Base-by-base conservation (phyloP, 2,113 vertebrate species). In the Rhynchopsitta pachyrhyncha region DNA sequence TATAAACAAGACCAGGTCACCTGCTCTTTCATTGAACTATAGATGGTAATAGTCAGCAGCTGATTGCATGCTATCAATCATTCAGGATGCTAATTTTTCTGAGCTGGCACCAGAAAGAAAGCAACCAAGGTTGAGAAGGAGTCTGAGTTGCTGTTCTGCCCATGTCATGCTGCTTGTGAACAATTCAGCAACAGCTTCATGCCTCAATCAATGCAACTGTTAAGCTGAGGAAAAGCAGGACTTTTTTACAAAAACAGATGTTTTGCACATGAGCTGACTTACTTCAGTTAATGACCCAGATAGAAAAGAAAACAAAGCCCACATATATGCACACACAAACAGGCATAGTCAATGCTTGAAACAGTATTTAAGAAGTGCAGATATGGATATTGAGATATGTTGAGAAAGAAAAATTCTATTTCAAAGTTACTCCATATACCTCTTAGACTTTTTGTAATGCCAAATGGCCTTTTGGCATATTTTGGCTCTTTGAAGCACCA, bases 181-280 rank as follows among this genome's bases (percentile, higher is more conserved):
- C 66, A 85, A 57, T 57, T 93, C 62, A 5, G 49, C 62, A 86
- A 92, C 69, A 82, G 62, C 57, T 93, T 93, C 67, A 53, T 84
- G 93, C 93, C 57, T 86, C 82, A 88, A 95, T 95, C 80, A 88
- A 18, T 79, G 66, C 86, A 92, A 83, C 86, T 92, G 91, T 78
- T 95, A 96, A 97, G 83, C 79, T 11, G 73, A 97, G 47, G 46
- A 91, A 94, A 97, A 95, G 85, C 94, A 97, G 92, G 73, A 66
- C 88, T 91, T 92, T 66, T 86, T 91, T 3, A 20, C 88, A 84
- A 90, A 90, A 92, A 4, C 96, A 95, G 94, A 97, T 97, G 94
- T 97, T 95, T 92, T 90, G 76, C 85, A 95, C 91, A 91, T 96
- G 94, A 94, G 64, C 83, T 66, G 85, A 69, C 79, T 96, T 95